These are phyloP conservation scores for Meda fulgida DNA, from an alignment of 2,797 vertebrate genomes.

Conservation along the genomic window DNA sequence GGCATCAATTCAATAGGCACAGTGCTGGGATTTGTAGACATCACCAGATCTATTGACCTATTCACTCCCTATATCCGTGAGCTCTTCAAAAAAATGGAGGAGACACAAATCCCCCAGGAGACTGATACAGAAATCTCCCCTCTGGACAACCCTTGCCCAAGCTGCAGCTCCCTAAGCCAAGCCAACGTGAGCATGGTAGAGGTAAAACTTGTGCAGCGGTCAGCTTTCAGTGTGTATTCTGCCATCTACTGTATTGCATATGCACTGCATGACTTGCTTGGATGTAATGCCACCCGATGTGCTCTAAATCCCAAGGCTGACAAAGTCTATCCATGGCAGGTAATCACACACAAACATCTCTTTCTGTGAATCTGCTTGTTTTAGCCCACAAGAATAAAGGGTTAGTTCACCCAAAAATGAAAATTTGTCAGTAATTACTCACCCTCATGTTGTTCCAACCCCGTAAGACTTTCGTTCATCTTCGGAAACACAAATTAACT, in stretches of 20 bases:
- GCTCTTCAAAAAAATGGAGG: slow-evolving; percentile 71
- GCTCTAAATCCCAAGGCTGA: slow-evolving; percentile 32
- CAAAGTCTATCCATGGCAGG: slow-evolving; percentile 85
- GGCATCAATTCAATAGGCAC: slow-evolving; percentile 81
- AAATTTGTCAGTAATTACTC: no score
- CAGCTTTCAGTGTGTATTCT: slow-evolving; percentile 78
- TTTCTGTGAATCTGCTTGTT: background rate
- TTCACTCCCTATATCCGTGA: slow-evolving; percentile 71
- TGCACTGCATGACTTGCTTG: slow-evolving; percentile 83
- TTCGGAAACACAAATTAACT: no score
- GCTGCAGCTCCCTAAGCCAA: slow-evolving; percentile 74
- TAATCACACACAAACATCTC: slow-evolving; percentile 56
- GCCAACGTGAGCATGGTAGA: slow-evolving; percentile 69
- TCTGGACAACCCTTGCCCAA: slow-evolving; percentile 70
- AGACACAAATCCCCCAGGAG: slow-evolving; percentile 25
- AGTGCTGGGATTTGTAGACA: slow-evolving; percentile 81
- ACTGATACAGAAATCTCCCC: background rate
- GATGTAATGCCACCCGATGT: slow-evolving; percentile 76
- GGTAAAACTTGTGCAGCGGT: slow-evolving; percentile 51
- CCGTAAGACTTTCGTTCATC: no score
- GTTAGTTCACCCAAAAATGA: no score
- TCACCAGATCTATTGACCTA: slow-evolving; percentile 60
- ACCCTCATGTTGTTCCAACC: no score
- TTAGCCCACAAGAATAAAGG: no score
- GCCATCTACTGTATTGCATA: slow-evolving; percentile 84